Conservation (phyloP, 2,113 vertebrate genomes). For the Melanerpes formicivorus region DNA sequence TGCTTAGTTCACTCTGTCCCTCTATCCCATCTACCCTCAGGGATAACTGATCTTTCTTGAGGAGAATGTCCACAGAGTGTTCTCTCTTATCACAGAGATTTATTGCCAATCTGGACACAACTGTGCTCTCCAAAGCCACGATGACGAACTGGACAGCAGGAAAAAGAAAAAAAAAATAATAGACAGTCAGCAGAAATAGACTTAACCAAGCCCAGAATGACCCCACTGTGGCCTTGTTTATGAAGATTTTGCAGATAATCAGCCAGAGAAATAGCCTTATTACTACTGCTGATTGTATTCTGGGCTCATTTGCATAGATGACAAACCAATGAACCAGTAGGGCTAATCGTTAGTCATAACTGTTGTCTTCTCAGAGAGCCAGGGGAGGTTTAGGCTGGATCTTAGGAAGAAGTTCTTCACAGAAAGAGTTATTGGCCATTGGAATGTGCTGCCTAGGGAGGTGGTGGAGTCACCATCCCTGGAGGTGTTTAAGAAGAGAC, state of each 20-base stretch:
- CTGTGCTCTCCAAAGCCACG: slow-evolving; percentile 77
- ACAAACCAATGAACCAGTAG: neutral
- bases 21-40: slow-evolving; percentile 81
- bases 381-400: too few relatives aligned
- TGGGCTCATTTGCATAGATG: neutral
- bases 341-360: neutral
- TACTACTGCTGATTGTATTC: neutral
- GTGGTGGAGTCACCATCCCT: too few relatives aligned
- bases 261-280: neutral
- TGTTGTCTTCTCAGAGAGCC: neutral
- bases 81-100: slow-evolving; percentile 85
- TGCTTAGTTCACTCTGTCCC: slow-evolving; percentile 76
- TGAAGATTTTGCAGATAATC: neutral
- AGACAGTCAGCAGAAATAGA: neutral
- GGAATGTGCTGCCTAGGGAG: too few relatives aligned
- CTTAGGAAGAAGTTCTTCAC: too few relatives aligned
- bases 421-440: too few relatives aligned
- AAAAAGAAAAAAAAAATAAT: neutral
- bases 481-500: too few relatives aligned
- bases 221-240: neutral
- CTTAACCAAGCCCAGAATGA: neutral
- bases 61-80: slow-evolving; percentile 80
- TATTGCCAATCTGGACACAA: slow-evolving; percentile 83
- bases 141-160: slow-evolving; percentile 81
- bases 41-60: slow-evolving; percentile 77